These are phyloP conservation scores for Xanthia icteritia DNA, from an alignment of 2,888 invertebrate species.

Conservation along the genomic window DNA sequence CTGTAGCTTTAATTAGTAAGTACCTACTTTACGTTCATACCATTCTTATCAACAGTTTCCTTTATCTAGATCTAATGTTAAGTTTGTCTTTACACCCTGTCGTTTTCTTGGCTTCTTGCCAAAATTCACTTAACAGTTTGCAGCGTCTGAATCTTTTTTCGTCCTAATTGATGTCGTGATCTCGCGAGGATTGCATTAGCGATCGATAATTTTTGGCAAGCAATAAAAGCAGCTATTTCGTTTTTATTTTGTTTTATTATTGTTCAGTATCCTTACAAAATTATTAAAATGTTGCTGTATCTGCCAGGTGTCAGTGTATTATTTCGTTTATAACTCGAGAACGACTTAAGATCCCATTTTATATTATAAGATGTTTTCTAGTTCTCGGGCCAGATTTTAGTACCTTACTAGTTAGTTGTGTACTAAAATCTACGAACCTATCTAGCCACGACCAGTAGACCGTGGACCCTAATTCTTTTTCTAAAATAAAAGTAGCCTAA, in stretches of 20 bases:
- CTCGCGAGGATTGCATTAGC: slow-evolving; percentile 18
- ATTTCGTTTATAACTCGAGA: neutral
- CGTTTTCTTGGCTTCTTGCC: slow-evolving; percentile 28
- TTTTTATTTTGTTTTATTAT: neutral
- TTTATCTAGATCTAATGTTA: neutral
- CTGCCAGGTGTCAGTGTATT: neutral
- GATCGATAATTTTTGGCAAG: slow-evolving; percentile 14
- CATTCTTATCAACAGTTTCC: neutral
- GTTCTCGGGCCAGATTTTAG: neutral
- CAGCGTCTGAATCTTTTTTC: slow-evolving; percentile 9
- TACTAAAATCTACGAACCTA: too few species aligned
- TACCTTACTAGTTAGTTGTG: too few species aligned
- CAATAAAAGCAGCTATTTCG: neutral
- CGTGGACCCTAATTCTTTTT: too few species aligned
- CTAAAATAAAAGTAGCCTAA: too few species aligned
- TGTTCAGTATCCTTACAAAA: neutral
- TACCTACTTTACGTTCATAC: neutral
- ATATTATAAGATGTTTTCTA: neutral
- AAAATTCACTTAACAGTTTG: slow-evolving; percentile 19
- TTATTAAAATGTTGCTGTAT: neutral
- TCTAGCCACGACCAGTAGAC: too few species aligned
- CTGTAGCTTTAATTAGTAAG: too few species aligned
- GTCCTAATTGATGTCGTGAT: slow-evolving; percentile 43
- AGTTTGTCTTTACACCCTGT: neutral
- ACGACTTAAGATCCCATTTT: too few species aligned